Conservation (phyloP, 2,797 vertebrate species). For the Anguilla anguilla region DNA sequence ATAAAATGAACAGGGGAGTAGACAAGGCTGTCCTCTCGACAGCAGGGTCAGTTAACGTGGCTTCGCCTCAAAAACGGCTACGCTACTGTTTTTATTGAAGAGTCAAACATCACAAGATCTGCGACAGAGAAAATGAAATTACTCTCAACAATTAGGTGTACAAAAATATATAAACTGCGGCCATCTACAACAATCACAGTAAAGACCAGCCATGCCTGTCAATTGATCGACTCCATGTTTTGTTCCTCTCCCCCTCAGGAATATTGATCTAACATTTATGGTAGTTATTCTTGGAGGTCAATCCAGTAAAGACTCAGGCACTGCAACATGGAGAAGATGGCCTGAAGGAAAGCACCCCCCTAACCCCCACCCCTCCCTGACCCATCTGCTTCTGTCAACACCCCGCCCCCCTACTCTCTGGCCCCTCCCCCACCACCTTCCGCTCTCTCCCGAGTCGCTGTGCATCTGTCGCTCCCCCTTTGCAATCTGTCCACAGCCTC, state of each 20-base stretch:
- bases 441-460: conserved; percentile 46
- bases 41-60: background rate
- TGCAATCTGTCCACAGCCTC: conserved; percentile 66
- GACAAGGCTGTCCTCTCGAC: background rate
- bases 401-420: background rate
- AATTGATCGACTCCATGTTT: background rate
- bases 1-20: background rate
- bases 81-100: background rate
- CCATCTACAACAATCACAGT: background rate
- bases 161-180: background rate
- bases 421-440: background rate
- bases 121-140: background rate
- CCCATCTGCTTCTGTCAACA: background rate
- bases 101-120: background rate
- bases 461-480: conserved; percentile 64
- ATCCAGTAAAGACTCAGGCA: background rate
- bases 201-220: background rate
- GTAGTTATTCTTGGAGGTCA: background rate
- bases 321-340: background rate
- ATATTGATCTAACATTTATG: background rate
- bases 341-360: background rate
- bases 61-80: background rate
- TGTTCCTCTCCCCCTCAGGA: background rate
- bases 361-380: background rate
- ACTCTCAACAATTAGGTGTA: background rate